These are phyloP conservation scores for Dromiciops gliroides DNA, from an alignment of 2,113 vertebrate genomes.

Conservation along the genomic window DNA sequence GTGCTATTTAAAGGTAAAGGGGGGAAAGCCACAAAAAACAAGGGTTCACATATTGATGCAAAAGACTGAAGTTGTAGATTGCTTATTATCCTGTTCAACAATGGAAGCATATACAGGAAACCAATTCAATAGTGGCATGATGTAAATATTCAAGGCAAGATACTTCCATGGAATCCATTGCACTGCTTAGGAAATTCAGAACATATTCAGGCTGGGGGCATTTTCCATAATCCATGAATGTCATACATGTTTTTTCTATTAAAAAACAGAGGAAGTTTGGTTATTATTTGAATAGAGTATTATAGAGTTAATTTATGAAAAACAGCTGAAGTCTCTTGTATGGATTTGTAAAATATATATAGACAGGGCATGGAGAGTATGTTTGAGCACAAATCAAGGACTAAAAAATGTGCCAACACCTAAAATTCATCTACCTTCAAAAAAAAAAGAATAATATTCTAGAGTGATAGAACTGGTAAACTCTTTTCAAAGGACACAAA, in stretches of 20 bases:
- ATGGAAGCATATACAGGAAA: not conserved
- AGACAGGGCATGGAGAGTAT: slow-evolving; percentile 14
- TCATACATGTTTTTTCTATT: slow-evolving; percentile 47
- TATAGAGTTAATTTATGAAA: slow-evolving; percentile 61
- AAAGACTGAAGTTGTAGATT: not conserved
- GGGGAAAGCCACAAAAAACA: not conserved
- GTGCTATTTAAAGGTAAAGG: not conserved
- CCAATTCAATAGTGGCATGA: not conserved
- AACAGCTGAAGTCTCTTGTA: slow-evolving; percentile 46
- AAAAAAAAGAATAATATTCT: not conserved
- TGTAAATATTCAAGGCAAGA: not conserved
- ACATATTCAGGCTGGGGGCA: not conserved
- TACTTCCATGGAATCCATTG: not conserved
- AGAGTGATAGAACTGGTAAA: not conserved
- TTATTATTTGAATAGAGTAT: slow-evolving; percentile 20
- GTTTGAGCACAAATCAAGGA: not conserved
- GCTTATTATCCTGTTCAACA: not conserved
- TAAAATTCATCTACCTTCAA: slow-evolving; percentile 5
- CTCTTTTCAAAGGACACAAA: not conserved
- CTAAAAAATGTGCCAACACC: not conserved
- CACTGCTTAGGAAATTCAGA: slow-evolving; percentile 43
- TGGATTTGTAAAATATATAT: rapidly evolving
- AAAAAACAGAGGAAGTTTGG: slow-evolving; percentile 51
- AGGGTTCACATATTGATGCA: not conserved
- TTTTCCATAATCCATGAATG: slow-evolving; percentile 31